A percentile compares a stretch with the other conserved stretches of the same genome.
Evolutionary conservation across 2,888 invertebrate species (phyloP).

Genomic region (Mythimna lalbum): DNA sequence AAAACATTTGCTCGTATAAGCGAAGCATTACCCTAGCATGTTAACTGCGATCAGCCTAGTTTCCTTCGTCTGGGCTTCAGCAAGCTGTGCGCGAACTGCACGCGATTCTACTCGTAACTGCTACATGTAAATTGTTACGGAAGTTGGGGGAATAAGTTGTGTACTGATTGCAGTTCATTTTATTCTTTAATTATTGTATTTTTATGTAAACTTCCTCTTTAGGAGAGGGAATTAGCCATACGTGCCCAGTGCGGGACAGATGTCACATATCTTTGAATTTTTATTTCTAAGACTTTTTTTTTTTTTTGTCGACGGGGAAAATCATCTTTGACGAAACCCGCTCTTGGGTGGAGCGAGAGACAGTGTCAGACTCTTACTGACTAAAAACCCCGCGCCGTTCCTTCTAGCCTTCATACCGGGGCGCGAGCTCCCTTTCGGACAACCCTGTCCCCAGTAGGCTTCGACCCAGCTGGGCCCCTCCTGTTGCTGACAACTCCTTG

Average conservation of each 20-base stretch:
- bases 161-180: constrained; percentile 1
- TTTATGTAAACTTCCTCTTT: background rate
- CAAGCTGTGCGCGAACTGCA: constrained; percentile 43
- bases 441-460: too few species aligned
- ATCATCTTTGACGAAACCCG: too few species aligned
- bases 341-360: too few species aligned
- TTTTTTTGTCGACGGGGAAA: too few species aligned
- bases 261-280: background rate
- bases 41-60: constrained; percentile 32
- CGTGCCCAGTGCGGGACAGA: background rate
- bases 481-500: too few species aligned
- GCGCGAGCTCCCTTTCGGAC: too few species aligned
- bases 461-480: too few species aligned
- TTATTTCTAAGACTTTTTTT: background rate
- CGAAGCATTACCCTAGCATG: constrained; percentile 9
- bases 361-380: too few species aligned
- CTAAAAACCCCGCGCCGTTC: too few species aligned
- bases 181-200: background rate
- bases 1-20: background rate
- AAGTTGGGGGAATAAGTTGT: constrained; percentile 26
- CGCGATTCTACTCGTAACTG: constrained; percentile 51
- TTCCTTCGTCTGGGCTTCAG: constrained; percentile 12
- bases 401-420: too few species aligned
- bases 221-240: background rate
- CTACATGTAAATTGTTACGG: constrained; percentile 56